Evolutionary conservation across 2,113 vertebrate species (phyloP), one percentile per base, ranked within the genome.

Genomic region (Agapornis roseicollis): DNA sequence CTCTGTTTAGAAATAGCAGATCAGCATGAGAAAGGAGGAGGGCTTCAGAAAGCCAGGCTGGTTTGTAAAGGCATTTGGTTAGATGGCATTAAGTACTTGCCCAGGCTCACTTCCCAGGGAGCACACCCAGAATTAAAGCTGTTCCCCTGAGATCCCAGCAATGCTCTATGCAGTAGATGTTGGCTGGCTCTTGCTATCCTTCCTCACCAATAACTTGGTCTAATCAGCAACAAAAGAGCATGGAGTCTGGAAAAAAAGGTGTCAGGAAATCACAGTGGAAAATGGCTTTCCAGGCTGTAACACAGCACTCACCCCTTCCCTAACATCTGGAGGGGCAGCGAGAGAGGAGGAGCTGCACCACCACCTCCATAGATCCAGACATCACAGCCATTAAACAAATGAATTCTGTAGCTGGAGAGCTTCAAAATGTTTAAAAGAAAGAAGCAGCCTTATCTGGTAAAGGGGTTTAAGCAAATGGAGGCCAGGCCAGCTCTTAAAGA

Each of bases 281-380:
- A 55, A 53, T 8, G 24, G 22, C 25, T 82, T 68, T 64, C n/a
- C 31, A 60, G 60, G 27, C 35, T 8, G 0, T 22, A 70, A 19
- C 2, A 1, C n/a, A 35, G 42, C 24, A 31, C 53, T 41, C 9
- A 2, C 37, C 44, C 1, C 0, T 37, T 24, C 28, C 58, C 46
- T n/a, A 18, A 31, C 35, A 29, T 65, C 60, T 58, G 55, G 63
- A 78, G 1, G 20, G 58, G n/a, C 64, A 68, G 25, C 17, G 10
- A 29, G 14, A 42, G 82, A 29, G 37, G 58, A 55, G 58, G 63
- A 89, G 50, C 80, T 74, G 4, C 56, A 44, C 13, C 28, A 11
- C 17, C 60, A 53, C n/a, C 39, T 85, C 44, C 60, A 44, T 33
- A 44, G 28, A n/a, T 25, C 37, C 84, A 78, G 41, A 22, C 37